These are phyloP conservation scores for Danio jaintianensis DNA, from an alignment of 2,797 vertebrate species.

Conservation along the genomic window DNA sequence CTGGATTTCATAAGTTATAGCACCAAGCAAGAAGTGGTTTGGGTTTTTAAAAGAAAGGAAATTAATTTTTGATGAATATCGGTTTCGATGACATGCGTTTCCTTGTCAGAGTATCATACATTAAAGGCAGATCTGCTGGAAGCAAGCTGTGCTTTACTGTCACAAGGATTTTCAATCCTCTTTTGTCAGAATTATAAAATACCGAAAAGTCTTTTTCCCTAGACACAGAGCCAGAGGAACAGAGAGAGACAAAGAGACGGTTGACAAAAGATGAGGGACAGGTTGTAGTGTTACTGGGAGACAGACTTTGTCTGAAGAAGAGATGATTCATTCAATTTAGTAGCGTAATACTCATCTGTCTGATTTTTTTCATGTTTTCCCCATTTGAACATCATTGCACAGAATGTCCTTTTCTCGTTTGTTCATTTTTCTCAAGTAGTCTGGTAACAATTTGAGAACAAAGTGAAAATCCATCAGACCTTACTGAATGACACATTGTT, in stretches of 20 bases:
- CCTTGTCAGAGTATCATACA: slow-evolving; percentile 60
- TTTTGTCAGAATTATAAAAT: slow-evolving; percentile 14
- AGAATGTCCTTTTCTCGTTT: background rate
- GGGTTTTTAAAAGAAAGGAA: slow-evolving; percentile 66
- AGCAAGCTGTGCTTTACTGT: slow-evolving; percentile 49
- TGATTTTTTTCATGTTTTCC: background rate
- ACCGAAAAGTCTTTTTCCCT: slow-evolving; percentile 21
- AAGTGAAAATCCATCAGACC: background rate
- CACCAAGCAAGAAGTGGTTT: slow-evolving; percentile 54
- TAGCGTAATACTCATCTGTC: slow-evolving; percentile 28
- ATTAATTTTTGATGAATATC: slow-evolving; percentile 74
- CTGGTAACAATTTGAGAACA: slow-evolving; percentile 21
- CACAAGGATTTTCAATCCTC: slow-evolving; percentile 49
- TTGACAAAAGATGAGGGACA: slow-evolving; percentile 41
- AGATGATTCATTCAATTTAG: slow-evolving; percentile 57
- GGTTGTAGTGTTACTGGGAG: slow-evolving; percentile 35
- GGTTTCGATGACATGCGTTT: slow-evolving; percentile 71
- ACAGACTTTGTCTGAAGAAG: slow-evolving; percentile 50
- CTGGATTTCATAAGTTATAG: slow-evolving; percentile 59
- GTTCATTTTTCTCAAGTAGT: background rate
- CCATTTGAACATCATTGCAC: background rate
- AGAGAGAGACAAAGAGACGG: slow-evolving; percentile 9
- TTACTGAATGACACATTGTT: background rate
- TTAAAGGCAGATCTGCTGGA: slow-evolving; percentile 61
- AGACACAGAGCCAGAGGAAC: background rate